phyloP scores from a whole-genome alignment of 2,797 vertebrate genomes.

The Podarcis lilfordi region DNA sequence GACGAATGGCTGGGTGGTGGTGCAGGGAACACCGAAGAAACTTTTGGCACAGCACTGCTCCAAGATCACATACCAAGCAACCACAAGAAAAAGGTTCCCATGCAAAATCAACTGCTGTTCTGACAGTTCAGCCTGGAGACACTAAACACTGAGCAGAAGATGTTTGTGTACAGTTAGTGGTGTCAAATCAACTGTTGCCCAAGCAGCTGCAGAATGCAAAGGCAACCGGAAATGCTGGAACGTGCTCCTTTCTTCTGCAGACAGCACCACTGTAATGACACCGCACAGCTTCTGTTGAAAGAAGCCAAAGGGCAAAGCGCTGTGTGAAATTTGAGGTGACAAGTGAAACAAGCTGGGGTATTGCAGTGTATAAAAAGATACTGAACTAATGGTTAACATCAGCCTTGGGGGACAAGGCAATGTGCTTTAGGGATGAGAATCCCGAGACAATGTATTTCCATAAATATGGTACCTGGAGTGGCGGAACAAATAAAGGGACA shows the following conservation, averaged over 20 bases:
- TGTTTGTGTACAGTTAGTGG: background rate
- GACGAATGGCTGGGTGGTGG: too few species aligned
- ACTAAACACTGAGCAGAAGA: background rate
- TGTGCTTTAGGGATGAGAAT: background rate
- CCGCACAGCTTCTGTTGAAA: background rate
- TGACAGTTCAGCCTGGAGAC: conserved; percentile 4
- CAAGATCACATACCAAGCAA: background rate
- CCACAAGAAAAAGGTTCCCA: background rate
- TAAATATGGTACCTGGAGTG: background rate
- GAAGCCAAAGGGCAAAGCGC: background rate
- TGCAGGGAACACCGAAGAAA: too few species aligned
- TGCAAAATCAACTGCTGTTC: background rate
- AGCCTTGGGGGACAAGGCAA: background rate
- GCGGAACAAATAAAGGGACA: background rate
- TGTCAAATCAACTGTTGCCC: conserved; percentile 6
- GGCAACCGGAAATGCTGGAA: background rate
- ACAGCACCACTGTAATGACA: background rate
- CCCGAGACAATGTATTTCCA: background rate
- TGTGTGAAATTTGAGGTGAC: background rate
- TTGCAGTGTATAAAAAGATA: background rate
- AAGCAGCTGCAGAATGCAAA: background rate
- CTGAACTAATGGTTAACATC: background rate
- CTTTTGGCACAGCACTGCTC: background rate
- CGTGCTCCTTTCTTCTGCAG: background rate
- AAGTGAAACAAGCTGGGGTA: background rate